Evolutionary conservation across 2,888 invertebrate species (phyloP), one percentile per base, ranked within the genome.

Genomic region (Aquatica leii): DNA sequence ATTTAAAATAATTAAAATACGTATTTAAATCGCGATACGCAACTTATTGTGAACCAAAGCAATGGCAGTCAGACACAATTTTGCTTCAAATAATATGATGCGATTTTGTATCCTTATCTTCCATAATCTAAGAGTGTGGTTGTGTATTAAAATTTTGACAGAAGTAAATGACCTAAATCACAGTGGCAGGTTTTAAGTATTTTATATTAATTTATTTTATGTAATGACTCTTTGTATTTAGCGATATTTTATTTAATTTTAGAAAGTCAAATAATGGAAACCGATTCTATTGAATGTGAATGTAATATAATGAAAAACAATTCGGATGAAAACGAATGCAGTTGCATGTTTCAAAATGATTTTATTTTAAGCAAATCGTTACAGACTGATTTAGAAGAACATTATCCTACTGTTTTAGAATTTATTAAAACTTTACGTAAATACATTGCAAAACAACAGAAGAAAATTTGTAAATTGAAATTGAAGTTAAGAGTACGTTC

Each of bases 361-460:
- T 70, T 65, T 31, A 68, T 71, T 52, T 49, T 75, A 35, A 62
- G 62, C 37, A 49, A 53, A 40, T 59, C 64, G 37, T 52, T 78
- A 52, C 71, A 71, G 62, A 69, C 81, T 37, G 80, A 83, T 63
- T 75, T 90, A 24, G 81, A 81, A 71, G 84, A 63, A 20, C 41
- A 86, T 67, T 83, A 86, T 64, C 90, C 90, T 8, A 85, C 88
- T 70, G 83, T 89, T 12, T 68, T 86, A 34, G 82, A 82, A 67
- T 84, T 87, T 59, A 85, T 90, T 69, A 74, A 84, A 41, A 85
- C 84, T 73, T 83, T 90, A 75, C 84, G 86, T 62, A 82, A 82
- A 31, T 82, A 82, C 62, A 84, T 90, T 41, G 82, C 81, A 56
- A 83, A 82, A 71, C 89, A 89, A 73, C 85, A 85, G 31, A 83